phyloP scores from a whole-genome alignment of 1,140 invertebrate genomes.

The Batillaria attramentaria region DNA sequence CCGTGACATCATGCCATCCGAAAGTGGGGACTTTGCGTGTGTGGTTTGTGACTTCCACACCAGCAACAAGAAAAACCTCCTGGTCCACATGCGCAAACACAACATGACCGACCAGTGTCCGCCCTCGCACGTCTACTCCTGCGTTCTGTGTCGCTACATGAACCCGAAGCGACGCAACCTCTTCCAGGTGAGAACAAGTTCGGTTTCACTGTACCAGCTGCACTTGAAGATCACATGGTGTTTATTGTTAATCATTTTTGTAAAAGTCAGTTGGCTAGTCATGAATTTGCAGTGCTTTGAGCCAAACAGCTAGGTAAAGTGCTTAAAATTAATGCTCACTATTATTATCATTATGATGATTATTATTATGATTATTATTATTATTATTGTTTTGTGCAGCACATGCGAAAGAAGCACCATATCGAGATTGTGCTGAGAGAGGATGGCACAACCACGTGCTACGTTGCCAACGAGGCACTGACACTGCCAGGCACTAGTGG shows the following conservation, averaged over 20 bases:
- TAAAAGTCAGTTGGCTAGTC: no score
- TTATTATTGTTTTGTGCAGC: constrained; percentile 27
- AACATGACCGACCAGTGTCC: constrained; percentile 63
- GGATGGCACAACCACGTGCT: constrained; percentile 62
- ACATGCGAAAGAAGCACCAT: constrained; percentile 69
- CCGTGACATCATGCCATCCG: constrained; percentile 58
- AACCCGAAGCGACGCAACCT: constrained; percentile 65
- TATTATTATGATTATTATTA: no score
- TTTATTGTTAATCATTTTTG: no score
- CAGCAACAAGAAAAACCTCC: constrained; percentile 64
- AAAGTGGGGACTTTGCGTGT: constrained; percentile 56
- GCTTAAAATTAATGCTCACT: no score
- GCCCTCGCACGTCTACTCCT: constrained; percentile 67
- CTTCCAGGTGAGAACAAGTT: constrained; percentile 46
- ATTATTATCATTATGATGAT: no score
- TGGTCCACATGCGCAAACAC: constrained; percentile 70
- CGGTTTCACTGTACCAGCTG: neutral
- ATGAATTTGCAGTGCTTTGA: no score
- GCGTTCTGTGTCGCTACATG: constrained; percentile 66
- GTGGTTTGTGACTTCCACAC: constrained; percentile 69
- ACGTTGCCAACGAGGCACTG: constrained; percentile 46
- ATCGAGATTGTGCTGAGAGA: constrained; percentile 66
- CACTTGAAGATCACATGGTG: no score
- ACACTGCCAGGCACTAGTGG: neutral
- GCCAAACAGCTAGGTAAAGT: no score